These are phyloP conservation scores for Labeo rohita DNA, from an alignment of 2,113 vertebrate genomes.

Conservation along the genomic window DNA sequence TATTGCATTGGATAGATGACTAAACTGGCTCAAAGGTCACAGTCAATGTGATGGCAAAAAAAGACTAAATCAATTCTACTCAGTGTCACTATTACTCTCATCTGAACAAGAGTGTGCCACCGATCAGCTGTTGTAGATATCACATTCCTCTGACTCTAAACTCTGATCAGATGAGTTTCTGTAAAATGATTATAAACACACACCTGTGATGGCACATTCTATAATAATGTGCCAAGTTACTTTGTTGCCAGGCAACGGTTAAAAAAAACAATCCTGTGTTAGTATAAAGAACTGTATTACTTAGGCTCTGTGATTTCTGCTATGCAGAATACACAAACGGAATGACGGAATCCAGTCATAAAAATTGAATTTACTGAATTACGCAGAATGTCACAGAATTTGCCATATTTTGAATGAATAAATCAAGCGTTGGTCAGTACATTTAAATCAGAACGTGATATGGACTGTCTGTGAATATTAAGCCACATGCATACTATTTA, in stretches of 20 bases:
- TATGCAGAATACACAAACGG: too few species aligned
- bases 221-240: neutral
- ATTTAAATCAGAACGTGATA: too few species aligned
- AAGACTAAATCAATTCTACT: slow-evolving; percentile 59
- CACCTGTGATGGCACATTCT: neutral
- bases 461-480: too few species aligned
- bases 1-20: slow-evolving; percentile 41
- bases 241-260: slow-evolving; percentile 8
- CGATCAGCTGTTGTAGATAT: neutral
- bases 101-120: neutral
- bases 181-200: slow-evolving; percentile 22
- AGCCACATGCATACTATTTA: too few species aligned
- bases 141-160: neutral
- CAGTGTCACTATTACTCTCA: slow-evolving; percentile 38
- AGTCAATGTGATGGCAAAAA: slow-evolving; percentile 29
- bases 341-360: too few species aligned
- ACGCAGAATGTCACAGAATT: too few species aligned
- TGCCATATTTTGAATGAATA: too few species aligned
- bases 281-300: neutral
- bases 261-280: neutral
- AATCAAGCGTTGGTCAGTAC: too few species aligned
- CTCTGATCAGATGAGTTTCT: neutral
- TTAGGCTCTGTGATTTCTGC: neutral
- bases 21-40: slow-evolving; percentile 41
- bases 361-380: too few species aligned